Evolutionary conservation across 1,140 invertebrate genomes (phyloP).

Genomic region (Tetragnatha versicolor): DNA sequence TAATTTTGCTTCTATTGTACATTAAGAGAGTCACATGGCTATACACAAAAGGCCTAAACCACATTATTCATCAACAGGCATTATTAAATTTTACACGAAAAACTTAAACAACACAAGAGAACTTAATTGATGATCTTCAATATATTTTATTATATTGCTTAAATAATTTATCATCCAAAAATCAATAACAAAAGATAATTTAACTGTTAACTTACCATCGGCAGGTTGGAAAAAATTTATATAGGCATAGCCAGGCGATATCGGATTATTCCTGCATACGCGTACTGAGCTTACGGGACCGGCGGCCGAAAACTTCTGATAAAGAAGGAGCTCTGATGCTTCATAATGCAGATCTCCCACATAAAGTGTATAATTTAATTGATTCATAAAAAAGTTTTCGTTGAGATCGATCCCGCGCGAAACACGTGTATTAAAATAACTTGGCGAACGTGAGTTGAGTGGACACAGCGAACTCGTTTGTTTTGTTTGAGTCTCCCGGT

Average conservation of each 20-base stretch:
- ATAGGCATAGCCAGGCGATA: slow-evolving; percentile 98
- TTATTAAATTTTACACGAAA: not conserved
- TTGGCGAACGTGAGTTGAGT: too few species aligned
- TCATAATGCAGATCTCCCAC: slow-evolving; percentile 98
- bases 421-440: too few species aligned
- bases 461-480: too few species aligned
- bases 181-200: not conserved
- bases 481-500: too few species aligned
- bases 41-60: not conserved
- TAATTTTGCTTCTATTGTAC: too few species aligned
- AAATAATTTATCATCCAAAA: not conserved
- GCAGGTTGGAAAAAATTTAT: slow-evolving; percentile 99
- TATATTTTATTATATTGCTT: too few species aligned
- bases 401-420: too few species aligned
- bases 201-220: slow-evolving; percentile 95
- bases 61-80: not conserved
- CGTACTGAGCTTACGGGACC: slow-evolving; percentile 98
- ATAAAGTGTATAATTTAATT: too few species aligned
- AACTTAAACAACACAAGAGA: not conserved
- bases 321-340: slow-evolving; percentile 98
- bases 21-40: not conserved
- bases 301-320: slow-evolving; percentile 98
- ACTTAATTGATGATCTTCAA: too few species aligned
- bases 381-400: too few species aligned
- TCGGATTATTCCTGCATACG: slow-evolving; percentile 97